Evolutionary conservation across 2,888 invertebrate species (phyloP).

Genomic region (Conomelus anceps): DNA sequence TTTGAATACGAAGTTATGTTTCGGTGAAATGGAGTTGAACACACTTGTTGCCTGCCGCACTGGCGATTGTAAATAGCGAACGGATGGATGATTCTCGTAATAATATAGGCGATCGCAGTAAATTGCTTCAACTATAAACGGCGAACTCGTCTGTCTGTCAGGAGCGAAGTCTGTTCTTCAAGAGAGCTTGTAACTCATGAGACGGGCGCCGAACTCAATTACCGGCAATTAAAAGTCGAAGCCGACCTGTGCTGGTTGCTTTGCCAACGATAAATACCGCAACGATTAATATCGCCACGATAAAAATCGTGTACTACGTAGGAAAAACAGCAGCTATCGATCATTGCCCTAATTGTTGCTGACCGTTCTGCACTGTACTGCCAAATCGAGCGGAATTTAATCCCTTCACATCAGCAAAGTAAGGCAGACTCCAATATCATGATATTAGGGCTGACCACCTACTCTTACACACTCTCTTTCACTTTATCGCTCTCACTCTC

Average conservation of each 20-base stretch:
- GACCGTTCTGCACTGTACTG: too few relatives aligned
- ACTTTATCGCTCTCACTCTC: too few relatives aligned
- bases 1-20: neutral
- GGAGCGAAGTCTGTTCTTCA: too few relatives aligned
- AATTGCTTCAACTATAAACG: neutral
- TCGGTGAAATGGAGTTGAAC: neutral
- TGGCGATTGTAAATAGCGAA: neutral
- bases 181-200: too few relatives aligned
- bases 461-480: too few relatives aligned
- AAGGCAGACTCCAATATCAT: too few relatives aligned
- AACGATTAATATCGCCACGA: neutral
- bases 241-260: neutral
- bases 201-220: neutral
- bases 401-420: too few relatives aligned
- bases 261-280: too few relatives aligned
- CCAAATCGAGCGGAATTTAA: neutral
- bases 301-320: neutral
- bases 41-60: neutral
- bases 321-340: neutral
- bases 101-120: neutral
- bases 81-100: neutral
- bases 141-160: too few relatives aligned
- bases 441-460: too few relatives aligned
- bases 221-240: neutral
- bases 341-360: neutral